These are phyloP conservation scores for Crocidura indochinensis DNA, from an alignment of 2,797 vertebrate genomes.

Conservation along the genomic window DNA sequence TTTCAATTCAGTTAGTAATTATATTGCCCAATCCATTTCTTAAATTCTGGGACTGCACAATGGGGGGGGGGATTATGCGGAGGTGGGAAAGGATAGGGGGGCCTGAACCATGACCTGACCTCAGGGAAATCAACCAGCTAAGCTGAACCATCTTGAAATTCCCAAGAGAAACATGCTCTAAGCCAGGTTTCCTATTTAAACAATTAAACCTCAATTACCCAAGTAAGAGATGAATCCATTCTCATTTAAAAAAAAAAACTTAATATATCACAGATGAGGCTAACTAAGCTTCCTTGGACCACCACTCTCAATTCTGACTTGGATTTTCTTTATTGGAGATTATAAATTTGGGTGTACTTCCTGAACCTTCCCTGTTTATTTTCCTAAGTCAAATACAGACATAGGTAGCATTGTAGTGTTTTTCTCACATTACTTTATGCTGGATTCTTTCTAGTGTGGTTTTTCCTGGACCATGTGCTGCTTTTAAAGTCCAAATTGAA, in stretches of 20 bases:
- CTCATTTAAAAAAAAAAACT: conserved; percentile 1
- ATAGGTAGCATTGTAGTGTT: too few relatives aligned
- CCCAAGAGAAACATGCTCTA: background rate
- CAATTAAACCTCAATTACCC: conserved; percentile 67
- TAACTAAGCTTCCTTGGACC: background rate
- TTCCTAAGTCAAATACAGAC: background rate
- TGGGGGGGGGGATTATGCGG: too few relatives aligned
- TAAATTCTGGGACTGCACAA: background rate
- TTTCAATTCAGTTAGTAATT: conserved; percentile 33
- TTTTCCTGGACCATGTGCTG: background rate
- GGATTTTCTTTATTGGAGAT: background rate
- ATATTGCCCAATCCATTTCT: background rate
- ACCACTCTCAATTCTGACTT: background rate
- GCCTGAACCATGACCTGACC: conserved; percentile 39
- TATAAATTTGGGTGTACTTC: background rate
- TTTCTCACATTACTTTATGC: background rate
- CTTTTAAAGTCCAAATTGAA: background rate
- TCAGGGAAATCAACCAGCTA: conserved; percentile 6
- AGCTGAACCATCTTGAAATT: background rate
- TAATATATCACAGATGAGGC: background rate
- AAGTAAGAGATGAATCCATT: conserved; percentile 24
- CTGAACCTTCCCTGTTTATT: background rate
- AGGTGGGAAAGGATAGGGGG: too few relatives aligned
- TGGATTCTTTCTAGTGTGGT: background rate
- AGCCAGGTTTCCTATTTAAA: conserved; percentile 21